These are phyloP conservation scores for Anas bahamensis DNA, from an alignment of 2,797 vertebrate genomes.

Conservation along the genomic window DNA sequence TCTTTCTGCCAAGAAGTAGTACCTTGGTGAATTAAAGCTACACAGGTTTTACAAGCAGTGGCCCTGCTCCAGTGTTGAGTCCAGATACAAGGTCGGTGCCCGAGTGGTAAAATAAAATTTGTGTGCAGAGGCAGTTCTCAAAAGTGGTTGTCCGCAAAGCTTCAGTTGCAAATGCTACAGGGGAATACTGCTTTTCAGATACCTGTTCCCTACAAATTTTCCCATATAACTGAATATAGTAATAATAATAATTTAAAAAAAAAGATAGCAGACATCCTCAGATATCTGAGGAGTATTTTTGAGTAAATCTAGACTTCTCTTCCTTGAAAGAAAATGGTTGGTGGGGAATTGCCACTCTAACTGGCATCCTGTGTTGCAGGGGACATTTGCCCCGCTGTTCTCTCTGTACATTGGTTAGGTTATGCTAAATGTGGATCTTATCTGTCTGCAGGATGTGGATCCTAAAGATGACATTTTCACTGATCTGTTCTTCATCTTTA, in stretches of 20 bases:
- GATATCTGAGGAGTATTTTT: background rate
- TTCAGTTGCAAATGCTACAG: background rate
- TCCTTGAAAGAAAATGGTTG: background rate
- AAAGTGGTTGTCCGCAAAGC: background rate
- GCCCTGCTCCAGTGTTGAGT: background rate
- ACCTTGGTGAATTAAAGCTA: conserved; percentile 14
- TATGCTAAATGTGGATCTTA: background rate
- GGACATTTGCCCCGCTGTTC: background rate
- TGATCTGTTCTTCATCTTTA: background rate
- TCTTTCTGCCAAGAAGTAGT: background rate
- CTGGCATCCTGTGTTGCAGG: background rate
- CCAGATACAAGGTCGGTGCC: background rate
- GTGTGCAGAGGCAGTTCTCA: background rate
- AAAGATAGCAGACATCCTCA: background rate
- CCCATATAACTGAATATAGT: background rate
- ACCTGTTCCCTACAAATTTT: background rate
- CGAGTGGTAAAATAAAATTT: conserved; percentile 11
- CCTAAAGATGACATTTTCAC: background rate
- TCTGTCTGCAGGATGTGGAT: background rate
- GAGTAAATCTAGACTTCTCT: background rate
- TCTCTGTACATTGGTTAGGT: background rate
- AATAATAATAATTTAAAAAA: background rate
- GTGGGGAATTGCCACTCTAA: background rate
- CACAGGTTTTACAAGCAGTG: background rate
- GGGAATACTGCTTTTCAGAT: background rate